phyloP scores from a whole-genome alignment of 2,888 invertebrate genomes.

The Chymomyza procnemis region DNA sequence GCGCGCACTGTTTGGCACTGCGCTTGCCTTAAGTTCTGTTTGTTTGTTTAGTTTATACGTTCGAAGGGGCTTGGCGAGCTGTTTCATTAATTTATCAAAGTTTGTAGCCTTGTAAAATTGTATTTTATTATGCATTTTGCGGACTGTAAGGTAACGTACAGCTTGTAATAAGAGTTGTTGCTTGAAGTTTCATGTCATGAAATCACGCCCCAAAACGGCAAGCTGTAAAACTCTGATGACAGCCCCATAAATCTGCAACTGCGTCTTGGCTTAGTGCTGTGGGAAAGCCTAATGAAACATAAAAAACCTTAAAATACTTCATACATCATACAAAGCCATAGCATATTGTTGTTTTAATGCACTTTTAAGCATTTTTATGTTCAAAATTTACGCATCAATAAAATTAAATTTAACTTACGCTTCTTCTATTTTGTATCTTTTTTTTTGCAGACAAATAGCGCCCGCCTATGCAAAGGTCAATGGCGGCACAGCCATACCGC shows the following conservation, averaged over 20 bases:
- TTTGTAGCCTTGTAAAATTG: slow-evolving; percentile 30
- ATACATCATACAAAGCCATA: not conserved
- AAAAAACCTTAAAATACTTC: slow-evolving; percentile 9
- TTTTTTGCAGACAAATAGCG: slow-evolving; percentile 83
- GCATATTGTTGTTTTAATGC: slow-evolving; percentile 21
- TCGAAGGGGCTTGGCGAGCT: slow-evolving; percentile 47
- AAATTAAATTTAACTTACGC: slow-evolving; percentile 22
- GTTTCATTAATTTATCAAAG: slow-evolving; percentile 56
- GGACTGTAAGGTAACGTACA: slow-evolving; percentile 30
- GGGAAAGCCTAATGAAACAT: not conserved
- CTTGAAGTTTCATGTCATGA: slow-evolving; percentile 46
- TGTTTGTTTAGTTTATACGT: slow-evolving; percentile 8
- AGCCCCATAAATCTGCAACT: not conserved
- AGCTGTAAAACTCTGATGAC: slow-evolving; percentile 25
- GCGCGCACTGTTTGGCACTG: slow-evolving; percentile 27
- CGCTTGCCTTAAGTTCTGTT: not conserved
- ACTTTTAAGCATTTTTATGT: not conserved
- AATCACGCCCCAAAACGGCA: slow-evolving; percentile 50
- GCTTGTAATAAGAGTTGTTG: not conserved
- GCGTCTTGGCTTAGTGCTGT: slow-evolving; percentile 28
- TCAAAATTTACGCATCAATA: slow-evolving; percentile 7
- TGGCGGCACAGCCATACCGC: slow-evolving; percentile 86
- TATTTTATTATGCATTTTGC: slow-evolving; percentile 37
- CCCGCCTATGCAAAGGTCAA: slow-evolving; percentile 82
- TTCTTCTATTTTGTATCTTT: slow-evolving; percentile 36